These are phyloP conservation scores for Caradrina kadenii DNA, from an alignment of 2,888 invertebrate species.

Conservation along the genomic window DNA sequence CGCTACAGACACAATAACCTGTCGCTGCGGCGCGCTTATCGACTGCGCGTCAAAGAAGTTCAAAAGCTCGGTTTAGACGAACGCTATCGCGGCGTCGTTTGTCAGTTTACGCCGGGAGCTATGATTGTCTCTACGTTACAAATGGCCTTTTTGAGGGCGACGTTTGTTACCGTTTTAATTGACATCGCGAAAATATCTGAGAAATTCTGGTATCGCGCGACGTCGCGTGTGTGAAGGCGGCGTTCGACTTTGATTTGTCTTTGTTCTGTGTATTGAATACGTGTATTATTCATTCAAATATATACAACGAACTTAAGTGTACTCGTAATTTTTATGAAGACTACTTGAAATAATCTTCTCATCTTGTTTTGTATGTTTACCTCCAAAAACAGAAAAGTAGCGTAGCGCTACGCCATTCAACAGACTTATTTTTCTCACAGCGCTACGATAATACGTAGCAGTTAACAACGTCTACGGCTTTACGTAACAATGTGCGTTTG, in stretches of 20 bases:
- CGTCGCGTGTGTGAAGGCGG: constrained; percentile 39
- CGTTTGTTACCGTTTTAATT: constrained; percentile 81
- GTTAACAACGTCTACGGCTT: constrained; percentile 60
- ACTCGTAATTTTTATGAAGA: constrained; percentile 6
- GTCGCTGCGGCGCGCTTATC: constrained; percentile 82
- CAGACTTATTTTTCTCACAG: constrained; percentile 21
- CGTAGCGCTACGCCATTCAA: constrained; percentile 44
- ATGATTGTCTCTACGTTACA: constrained; percentile 83
- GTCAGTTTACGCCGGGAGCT: constrained; percentile 85
- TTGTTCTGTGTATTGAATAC: constrained; percentile 48
- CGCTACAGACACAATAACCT: constrained; percentile 74
- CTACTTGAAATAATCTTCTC: constrained; percentile 31
- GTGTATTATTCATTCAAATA: constrained; percentile 25
- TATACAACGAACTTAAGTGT: not conserved
- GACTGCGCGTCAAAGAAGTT: constrained; percentile 88
- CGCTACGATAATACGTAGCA: constrained; percentile 53
- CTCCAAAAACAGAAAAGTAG: constrained; percentile 6
- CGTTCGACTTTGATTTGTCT: constrained; percentile 53
- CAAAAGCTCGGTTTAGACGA: constrained; percentile 87
- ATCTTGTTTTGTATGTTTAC: constrained; percentile 9
- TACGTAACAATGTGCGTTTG: constrained; percentile 76
- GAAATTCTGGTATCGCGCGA: constrained; percentile 39
- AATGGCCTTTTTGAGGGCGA: constrained; percentile 85
- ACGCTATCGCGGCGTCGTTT: constrained; percentile 84
- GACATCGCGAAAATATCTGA: constrained; percentile 71